A percentile compares a stretch with the other conserved stretches of the same genome.
phyloP scores from a whole-genome alignment of 1,140 invertebrate species.

The Andricus grossulariae region DNA sequence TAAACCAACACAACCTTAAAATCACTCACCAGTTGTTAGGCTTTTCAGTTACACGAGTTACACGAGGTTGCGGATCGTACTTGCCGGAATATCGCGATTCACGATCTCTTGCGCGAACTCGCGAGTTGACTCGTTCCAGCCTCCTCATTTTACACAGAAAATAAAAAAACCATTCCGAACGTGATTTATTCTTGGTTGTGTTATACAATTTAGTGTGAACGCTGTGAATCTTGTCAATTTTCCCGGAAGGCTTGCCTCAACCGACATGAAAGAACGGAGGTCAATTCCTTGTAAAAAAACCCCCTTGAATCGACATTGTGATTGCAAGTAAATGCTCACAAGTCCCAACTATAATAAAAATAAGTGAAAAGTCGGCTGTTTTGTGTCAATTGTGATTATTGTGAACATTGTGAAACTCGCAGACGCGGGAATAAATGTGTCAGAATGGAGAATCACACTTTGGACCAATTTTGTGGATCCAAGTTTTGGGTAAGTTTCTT shows the following conservation, averaged over 20 bases:
- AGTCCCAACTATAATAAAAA: not conserved
- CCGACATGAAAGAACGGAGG: constrained; percentile 14
- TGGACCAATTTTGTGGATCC: constrained; percentile 80
- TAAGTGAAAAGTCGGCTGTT: constrained; percentile 18
- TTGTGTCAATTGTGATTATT: constrained; percentile 24
- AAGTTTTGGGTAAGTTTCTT: constrained; percentile 79
- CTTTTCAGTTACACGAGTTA: constrained; percentile 17
- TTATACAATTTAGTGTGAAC: not conserved
- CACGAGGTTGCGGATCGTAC: not conserved
- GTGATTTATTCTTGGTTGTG: not conserved
- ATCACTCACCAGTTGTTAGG: not conserved
- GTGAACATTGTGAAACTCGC: constrained; percentile 8
- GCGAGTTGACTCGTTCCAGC: not conserved
- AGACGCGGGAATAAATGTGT: constrained; percentile 57
- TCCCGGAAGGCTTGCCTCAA: not conserved
- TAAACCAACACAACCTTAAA: not conserved
- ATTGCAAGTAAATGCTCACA: not conserved
- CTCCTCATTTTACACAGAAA: constrained; percentile 7
- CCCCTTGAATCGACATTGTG: constrained; percentile 21
- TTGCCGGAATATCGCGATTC: constrained; percentile 10
- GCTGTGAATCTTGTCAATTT: constrained; percentile 12
- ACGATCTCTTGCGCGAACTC: constrained; percentile 15
- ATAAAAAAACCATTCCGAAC: not conserved
- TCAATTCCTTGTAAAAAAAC: constrained; percentile 17
- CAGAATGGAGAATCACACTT: constrained; percentile 68